Percentiles rank a stretch among this genome's conserved stretches.
Evolutionary conservation across 2,888 invertebrate genomes (phyloP).

Genomic region (Chromoteleia sp.): DNA sequence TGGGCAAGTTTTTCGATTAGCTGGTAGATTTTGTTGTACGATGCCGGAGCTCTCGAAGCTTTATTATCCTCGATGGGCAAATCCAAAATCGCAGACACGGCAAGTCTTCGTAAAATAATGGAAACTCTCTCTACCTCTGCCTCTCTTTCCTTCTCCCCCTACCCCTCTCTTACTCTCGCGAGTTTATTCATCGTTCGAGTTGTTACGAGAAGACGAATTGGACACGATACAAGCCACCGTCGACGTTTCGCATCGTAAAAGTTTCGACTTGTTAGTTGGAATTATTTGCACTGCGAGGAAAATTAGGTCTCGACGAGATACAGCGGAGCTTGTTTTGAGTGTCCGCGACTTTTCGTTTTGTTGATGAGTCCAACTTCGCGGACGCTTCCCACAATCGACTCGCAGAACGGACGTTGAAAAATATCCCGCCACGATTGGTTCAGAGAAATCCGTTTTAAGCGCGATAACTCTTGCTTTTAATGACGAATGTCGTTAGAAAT

Average conservation of each 20-base stretch:
- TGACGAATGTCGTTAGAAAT: no score
- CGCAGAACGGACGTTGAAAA: conserved; percentile 30
- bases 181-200: conserved; percentile 68
- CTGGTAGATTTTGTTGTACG: conserved; percentile 82
- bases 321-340: conserved; percentile 46
- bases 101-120: conserved; percentile 66
- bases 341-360: conserved; percentile 50
- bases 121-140: conserved; percentile 32
- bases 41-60: conserved; percentile 73
- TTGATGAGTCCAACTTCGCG: conserved; percentile 33
- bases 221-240: conserved; percentile 62
- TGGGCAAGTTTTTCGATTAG: conserved; percentile 84
- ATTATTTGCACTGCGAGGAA: conserved; percentile 63
- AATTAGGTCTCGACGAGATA: conserved; percentile 58
- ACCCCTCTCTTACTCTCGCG: conserved; percentile 16
- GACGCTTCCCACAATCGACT: conserved; percentile 37
- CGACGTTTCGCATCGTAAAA: conserved; percentile 59
- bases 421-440: no score
- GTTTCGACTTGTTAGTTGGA: conserved; percentile 68
- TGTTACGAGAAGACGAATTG: conserved; percentile 68
- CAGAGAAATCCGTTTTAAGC: no score
- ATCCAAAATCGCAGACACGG: conserved; percentile 69
- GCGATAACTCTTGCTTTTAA: no score
- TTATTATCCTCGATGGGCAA: conserved; percentile 69
- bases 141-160: neutral